These are phyloP conservation scores for Fratercula arctica DNA, from an alignment of 2,797 vertebrate species.

Conservation along the genomic window DNA sequence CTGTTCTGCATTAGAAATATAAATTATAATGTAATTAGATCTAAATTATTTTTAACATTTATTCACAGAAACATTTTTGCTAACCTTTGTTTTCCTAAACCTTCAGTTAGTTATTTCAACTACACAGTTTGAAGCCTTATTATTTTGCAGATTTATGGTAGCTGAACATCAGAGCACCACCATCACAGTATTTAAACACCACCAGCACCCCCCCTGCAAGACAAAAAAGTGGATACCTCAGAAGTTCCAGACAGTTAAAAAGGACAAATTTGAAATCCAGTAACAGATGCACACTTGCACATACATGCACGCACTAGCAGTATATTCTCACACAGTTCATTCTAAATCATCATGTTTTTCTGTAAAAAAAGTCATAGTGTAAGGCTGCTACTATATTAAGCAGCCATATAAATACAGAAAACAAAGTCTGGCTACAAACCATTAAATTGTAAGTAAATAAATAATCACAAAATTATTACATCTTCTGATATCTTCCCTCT, in stretches of 20 bases:
- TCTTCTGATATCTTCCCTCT: background rate
- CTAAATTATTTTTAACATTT: background rate
- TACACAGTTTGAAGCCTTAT: background rate
- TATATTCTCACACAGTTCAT: background rate
- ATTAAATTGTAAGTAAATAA: background rate
- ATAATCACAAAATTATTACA: background rate
- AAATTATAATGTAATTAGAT: background rate
- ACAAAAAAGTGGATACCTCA: background rate
- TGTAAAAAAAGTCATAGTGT: background rate
- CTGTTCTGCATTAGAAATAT: background rate
- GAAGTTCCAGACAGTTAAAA: background rate
- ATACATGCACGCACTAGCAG: fast-evolving
- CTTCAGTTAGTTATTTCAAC: background rate
- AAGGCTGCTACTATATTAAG: background rate
- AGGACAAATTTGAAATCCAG: background rate
- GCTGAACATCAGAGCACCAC: background rate
- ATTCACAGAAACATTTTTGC: background rate
- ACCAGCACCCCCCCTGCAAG: background rate
- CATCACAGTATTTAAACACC: background rate
- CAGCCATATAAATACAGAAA: background rate
- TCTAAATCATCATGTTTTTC: background rate
- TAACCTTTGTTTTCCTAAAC: background rate
- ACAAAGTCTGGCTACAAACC: background rate
- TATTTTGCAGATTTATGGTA: background rate
- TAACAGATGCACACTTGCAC: background rate